These are phyloP conservation scores for Andrena minutula DNA, from an alignment of 2,888 invertebrate genomes.

Conservation along the genomic window DNA sequence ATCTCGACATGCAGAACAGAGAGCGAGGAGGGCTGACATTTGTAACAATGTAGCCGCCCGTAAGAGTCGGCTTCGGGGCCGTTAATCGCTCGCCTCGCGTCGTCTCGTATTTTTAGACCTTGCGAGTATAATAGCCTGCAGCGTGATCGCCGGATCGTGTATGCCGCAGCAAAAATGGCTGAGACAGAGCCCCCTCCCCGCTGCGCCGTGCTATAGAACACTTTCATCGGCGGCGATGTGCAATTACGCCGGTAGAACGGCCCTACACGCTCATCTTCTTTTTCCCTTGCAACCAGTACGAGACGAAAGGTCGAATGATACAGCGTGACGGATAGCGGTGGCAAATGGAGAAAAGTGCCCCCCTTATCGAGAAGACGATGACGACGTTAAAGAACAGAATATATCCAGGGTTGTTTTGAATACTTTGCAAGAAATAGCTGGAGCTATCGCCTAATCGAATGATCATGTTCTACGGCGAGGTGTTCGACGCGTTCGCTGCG, in stretches of 20 bases:
- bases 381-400: neutral
- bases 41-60: constrained; percentile 34
- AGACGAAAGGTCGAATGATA: neutral
- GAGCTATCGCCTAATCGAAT: neutral
- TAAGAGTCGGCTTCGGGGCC: neutral
- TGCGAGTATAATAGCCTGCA: constrained; percentile 1
- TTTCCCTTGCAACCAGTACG: neutral
- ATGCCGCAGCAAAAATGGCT: neutral
- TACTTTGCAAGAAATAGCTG: neutral
- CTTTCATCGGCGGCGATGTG: neutral
- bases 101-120: constrained; percentile 4
- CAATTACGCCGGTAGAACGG: neutral
- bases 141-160: constrained; percentile 4
- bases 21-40: neutral
- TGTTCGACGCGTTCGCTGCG: no score
- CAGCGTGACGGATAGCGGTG: neutral
- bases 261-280: neutral
- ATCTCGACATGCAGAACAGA: neutral
- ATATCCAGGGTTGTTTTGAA: neutral
- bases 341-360: neutral
- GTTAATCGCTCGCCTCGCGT: constrained; percentile 19
- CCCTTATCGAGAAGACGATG: no score
- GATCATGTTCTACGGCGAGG: no score
- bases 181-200: neutral
- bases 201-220: neutral